Percentiles rank a stretch among this genome's conserved stretches.
Evolutionary conservation across 2,797 vertebrate species (phyloP).

Genomic region (Calcarius lapponicus): DNA sequence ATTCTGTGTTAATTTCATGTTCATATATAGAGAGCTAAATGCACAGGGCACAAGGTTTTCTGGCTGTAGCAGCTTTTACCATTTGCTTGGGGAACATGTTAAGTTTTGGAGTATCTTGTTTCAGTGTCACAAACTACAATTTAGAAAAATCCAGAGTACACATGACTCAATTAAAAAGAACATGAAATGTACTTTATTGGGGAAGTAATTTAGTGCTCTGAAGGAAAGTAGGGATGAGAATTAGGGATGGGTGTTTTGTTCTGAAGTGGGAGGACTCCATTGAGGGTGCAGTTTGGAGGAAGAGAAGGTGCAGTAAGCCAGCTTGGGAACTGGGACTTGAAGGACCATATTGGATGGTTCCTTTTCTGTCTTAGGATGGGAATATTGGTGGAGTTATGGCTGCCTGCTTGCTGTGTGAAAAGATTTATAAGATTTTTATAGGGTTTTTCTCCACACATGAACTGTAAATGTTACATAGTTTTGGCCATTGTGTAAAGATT

Average conservation of each 20-base stretch:
- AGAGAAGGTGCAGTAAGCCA: background rate
- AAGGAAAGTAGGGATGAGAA: background rate
- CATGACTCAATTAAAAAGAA: background rate
- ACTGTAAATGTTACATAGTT: background rate
- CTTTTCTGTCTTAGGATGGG: fast-evolving
- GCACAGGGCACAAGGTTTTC: background rate
- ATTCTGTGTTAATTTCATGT: background rate
- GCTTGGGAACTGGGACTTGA: fast-evolving
- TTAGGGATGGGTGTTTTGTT: background rate
- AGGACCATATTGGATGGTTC: background rate
- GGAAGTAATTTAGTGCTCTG: background rate
- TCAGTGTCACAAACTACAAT: background rate
- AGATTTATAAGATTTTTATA: background rate
- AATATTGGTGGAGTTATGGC: background rate
- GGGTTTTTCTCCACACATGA: background rate
- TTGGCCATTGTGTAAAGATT: background rate
- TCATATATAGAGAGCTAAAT: background rate
- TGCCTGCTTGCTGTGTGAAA: background rate
- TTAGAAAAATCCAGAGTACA: background rate
- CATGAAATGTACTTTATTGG: background rate
- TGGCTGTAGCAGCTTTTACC: background rate
- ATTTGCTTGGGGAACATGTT: background rate
- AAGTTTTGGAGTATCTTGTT: background rate
- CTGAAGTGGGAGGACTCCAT: background rate
- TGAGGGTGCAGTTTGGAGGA: background rate